phyloP scores from a whole-genome alignment of 2,888 invertebrate species.

The Leistus spinibarbis region DNA sequence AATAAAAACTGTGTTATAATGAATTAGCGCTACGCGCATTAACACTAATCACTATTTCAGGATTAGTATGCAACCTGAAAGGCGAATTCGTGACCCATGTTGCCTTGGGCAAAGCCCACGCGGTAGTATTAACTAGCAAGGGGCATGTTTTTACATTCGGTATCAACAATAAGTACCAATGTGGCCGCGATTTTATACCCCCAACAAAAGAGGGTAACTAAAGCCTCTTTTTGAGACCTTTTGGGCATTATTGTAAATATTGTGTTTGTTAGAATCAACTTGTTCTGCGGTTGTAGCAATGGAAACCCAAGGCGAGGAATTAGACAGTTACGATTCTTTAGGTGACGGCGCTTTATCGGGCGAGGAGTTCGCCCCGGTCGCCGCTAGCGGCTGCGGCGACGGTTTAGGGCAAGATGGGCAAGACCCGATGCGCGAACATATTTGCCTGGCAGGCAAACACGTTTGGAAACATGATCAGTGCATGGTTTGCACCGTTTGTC shows the following conservation, averaged over 20 bases:
- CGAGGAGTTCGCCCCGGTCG: slow-evolving; percentile 55
- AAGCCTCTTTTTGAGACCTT: slow-evolving; percentile 42
- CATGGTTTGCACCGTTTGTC: slow-evolving; percentile 88
- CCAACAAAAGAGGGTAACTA: slow-evolving; percentile 64
- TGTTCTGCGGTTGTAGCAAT: slow-evolving; percentile 57
- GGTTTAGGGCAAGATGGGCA: slow-evolving; percentile 46
- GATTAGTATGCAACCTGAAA: slow-evolving; percentile 53
- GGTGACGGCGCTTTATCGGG: slow-evolving; percentile 59
- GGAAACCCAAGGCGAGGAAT: slow-evolving; percentile 61
- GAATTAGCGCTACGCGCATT: no score
- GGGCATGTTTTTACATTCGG: slow-evolving; percentile 96
- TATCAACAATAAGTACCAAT: slow-evolving; percentile 97
- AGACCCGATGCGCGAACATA: slow-evolving; percentile 48
- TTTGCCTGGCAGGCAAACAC: slow-evolving; percentile 74
- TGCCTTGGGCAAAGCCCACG: slow-evolving; percentile 94
- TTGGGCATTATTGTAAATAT: not conserved
- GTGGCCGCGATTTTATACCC: slow-evolving; percentile 83
- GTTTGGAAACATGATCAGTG: slow-evolving; percentile 82
- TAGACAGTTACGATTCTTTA: slow-evolving; percentile 62
- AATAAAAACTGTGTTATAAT: no score
- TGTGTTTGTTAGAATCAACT: not conserved
- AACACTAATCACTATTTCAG: slow-evolving; percentile 47
- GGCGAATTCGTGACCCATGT: slow-evolving; percentile 65
- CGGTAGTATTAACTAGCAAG: slow-evolving; percentile 84
- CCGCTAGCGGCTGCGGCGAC: slow-evolving; percentile 51